Conservation (phyloP, 1,140 invertebrate species). For the Glossosoma conforme region DNA sequence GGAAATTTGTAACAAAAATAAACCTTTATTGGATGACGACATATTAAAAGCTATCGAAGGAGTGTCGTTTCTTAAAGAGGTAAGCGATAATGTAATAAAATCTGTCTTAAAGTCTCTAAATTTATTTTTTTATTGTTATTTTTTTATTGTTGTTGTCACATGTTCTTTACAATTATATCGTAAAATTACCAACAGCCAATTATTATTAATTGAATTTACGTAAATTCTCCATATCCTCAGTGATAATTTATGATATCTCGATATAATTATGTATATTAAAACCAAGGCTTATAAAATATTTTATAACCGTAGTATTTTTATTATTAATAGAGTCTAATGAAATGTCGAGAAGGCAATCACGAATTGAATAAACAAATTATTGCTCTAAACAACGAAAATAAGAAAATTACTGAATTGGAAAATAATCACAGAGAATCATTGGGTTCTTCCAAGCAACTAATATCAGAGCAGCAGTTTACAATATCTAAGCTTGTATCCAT, state of each 20-base stretch:
- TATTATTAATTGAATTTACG: too few species aligned
- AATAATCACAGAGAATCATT: constrained; percentile 43
- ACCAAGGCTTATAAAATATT: too few species aligned
- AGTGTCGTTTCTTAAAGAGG: constrained; percentile 10
- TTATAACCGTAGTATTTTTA: neutral
- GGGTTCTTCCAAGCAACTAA: constrained; percentile 42
- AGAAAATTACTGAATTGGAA: constrained; percentile 37
- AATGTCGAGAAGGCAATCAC: constrained; percentile 1
- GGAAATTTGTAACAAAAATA: too few species aligned
- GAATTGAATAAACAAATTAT: constrained; percentile 14
- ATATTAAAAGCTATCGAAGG: constrained; percentile 17
- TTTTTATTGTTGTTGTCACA: too few species aligned
- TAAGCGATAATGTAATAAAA: constrained; percentile 4
- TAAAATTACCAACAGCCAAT: too few species aligned
- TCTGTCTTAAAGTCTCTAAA: too few species aligned
- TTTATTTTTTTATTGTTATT: neutral
- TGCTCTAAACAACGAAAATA: constrained; percentile 6
- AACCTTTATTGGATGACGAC: constrained; percentile 17
- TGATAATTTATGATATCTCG: too few species aligned
- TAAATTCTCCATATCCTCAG: too few species aligned
- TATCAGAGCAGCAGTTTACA: constrained; percentile 43
- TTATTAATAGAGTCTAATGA: constrained; percentile 10
- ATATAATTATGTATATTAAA: too few species aligned
- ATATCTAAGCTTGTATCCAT: constrained; percentile 44
- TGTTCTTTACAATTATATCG: too few species aligned